Evolutionary conservation across 2,113 vertebrate species (phyloP).

Genomic region (Stigmatopora nigra): DNA sequence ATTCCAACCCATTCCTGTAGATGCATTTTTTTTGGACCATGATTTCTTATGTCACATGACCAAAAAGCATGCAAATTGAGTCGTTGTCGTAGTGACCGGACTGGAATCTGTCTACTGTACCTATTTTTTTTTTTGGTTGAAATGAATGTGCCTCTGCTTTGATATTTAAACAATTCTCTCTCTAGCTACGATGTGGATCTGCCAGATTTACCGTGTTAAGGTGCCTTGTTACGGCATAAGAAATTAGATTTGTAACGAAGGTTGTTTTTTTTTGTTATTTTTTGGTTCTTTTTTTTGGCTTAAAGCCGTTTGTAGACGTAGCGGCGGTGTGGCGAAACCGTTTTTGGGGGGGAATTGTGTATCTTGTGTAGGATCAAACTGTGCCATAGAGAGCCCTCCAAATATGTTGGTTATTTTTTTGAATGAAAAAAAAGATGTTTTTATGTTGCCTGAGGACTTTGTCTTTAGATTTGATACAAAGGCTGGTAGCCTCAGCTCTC

Average conservation of each 20-base stretch:
- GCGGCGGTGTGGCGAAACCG: slow-evolving; percentile 69
- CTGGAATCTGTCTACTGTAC: slow-evolving; percentile 68
- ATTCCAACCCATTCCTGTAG: slow-evolving; percentile 63
- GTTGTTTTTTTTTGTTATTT: slow-evolving; percentile 22
- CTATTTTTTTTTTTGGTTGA: slow-evolving; percentile 59
- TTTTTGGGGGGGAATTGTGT: slow-evolving; percentile 68
- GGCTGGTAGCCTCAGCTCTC: slow-evolving; percentile 73
- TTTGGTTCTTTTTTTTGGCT: slow-evolving; percentile 2
- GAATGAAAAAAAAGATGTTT: slow-evolving; percentile 58
- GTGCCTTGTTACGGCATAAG: slow-evolving; percentile 70
- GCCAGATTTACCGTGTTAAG: slow-evolving; percentile 65
- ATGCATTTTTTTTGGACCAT: slow-evolving; percentile 62
- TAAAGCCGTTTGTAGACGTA: slow-evolving; percentile 69
- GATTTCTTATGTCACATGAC: slow-evolving; percentile 62
- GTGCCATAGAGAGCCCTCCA: slow-evolving; percentile 72
- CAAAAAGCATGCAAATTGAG: slow-evolving; percentile 66
- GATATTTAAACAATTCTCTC: slow-evolving; percentile 65
- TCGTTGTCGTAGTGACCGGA: slow-evolving; percentile 60
- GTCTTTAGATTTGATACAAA: slow-evolving; percentile 75
- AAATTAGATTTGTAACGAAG: slow-evolving; percentile 50
- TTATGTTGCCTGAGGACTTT: slow-evolving; percentile 74
- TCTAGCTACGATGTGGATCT: slow-evolving; percentile 55
- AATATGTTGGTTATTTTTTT: slow-evolving; percentile 70
- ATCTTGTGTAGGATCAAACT: slow-evolving; percentile 69
- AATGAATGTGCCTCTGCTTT: slow-evolving; percentile 73